Evolutionary conservation across 2,113 vertebrate species (phyloP).

Genomic region (Corythaeola cristata): DNA sequence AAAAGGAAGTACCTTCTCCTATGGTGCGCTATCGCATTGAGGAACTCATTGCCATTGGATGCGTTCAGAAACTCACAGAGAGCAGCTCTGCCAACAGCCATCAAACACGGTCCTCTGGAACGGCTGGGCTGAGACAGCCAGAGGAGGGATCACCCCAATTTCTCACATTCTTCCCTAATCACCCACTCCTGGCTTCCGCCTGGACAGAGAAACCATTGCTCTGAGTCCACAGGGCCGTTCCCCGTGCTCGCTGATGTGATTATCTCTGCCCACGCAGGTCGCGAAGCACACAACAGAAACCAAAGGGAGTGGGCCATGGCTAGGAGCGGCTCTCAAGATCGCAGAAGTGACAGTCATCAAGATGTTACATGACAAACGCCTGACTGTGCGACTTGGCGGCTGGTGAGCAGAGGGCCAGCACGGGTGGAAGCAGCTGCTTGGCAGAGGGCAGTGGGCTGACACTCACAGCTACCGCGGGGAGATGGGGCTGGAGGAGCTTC

Average conservation of each 20-base stretch:
- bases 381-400: background rate
- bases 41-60: background rate
- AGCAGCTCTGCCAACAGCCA: background rate
- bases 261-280: background rate
- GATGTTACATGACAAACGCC: constrained; percentile 31
- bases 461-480: rapidly evolving
- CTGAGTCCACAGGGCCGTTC: too few species aligned
- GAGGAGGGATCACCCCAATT: background rate
- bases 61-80: background rate
- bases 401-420: background rate
- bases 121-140: background rate
- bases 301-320: background rate
- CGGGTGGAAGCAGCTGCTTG: background rate
- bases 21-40: background rate
- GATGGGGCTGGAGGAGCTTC: background rate
- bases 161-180: background rate
- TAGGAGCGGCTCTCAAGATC: background rate
- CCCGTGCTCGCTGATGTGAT: background rate
- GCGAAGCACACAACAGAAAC: background rate
- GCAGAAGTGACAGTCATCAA: constrained; percentile 2
- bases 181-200: background rate
- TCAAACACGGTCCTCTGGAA: background rate
- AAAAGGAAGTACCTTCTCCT: constrained; percentile 12
- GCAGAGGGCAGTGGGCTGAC: background rate
- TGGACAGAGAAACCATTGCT: background rate